phyloP scores from a whole-genome alignment of 2,888 invertebrate species.

The Erebia epiphron region DNA sequence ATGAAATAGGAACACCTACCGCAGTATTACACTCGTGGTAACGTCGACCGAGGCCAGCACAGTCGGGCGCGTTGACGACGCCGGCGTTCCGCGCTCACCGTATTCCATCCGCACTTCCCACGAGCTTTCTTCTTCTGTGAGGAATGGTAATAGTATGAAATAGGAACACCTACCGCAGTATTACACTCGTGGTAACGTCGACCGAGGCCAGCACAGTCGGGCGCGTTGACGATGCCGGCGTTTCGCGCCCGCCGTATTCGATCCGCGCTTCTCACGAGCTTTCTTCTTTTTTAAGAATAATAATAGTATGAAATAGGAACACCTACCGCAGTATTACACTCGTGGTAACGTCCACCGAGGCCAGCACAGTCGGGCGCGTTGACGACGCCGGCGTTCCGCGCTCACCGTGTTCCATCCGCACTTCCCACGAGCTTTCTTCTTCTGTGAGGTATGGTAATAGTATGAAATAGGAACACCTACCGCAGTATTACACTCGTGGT shows the following conservation, averaged over 20 bases:
- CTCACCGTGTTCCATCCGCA: slow-evolving; percentile 50
- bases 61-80: slow-evolving; percentile 72
- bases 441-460: slow-evolving; percentile 42
- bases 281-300: slow-evolving; percentile 63
- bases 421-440: slow-evolving; percentile 71
- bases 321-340: slow-evolving; percentile 90
- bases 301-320: background rate
- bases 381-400: slow-evolving; percentile 52
- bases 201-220: slow-evolving; percentile 88
- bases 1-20: slow-evolving; percentile 71
- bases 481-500: slow-evolving; percentile 91
- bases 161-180: slow-evolving; percentile 83
- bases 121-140: slow-evolving; percentile 70
- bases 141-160: background rate
- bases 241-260: slow-evolving; percentile 51
- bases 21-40: slow-evolving; percentile 92
- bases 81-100: slow-evolving; percentile 53
- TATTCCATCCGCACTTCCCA: slow-evolving; percentile 52
- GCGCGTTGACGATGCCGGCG: slow-evolving; percentile 53
- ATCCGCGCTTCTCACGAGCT: slow-evolving; percentile 69
- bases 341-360: slow-evolving; percentile 88
- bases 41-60: slow-evolving; percentile 88
- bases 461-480: slow-evolving; percentile 68
- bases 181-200: slow-evolving; percentile 92
- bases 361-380: slow-evolving; percentile 86